A percentile compares a stretch with the other conserved stretches of the same genome.
Evolutionary conservation across 2,888 invertebrate species (phyloP).

Genomic region (Iselma pallidipennis): DNA sequence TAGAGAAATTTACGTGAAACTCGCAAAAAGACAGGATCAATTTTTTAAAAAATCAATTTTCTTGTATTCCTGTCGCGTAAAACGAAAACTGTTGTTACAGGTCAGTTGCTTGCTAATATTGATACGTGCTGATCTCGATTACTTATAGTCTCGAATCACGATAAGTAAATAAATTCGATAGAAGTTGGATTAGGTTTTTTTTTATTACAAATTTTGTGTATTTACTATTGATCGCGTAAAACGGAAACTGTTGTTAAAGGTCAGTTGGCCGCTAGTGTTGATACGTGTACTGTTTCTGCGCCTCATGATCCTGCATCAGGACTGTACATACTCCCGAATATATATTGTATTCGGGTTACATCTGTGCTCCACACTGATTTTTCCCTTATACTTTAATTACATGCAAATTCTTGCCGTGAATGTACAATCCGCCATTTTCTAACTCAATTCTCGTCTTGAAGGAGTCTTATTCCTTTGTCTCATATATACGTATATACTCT

Average conservation of each 20-base stretch:
- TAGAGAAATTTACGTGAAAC: not conserved
- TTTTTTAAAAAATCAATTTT: no score
- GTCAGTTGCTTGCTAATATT: slow-evolving; percentile 11
- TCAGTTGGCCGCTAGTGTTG: slow-evolving; percentile 10
- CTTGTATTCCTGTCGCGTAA: not conserved
- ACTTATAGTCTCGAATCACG: no score
- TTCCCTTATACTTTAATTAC: slow-evolving; percentile 57
- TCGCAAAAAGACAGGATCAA: no score
- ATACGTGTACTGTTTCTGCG: slow-evolving; percentile 11
- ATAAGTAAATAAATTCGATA: no score
- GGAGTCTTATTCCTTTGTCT: slow-evolving; percentile 57
- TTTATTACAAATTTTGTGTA: no score
- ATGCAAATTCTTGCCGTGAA: slow-evolving; percentile 57
- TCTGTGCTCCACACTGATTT: slow-evolving; percentile 53
- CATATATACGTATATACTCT: slow-evolving; percentile 53
- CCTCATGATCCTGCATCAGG: slow-evolving; percentile 33
- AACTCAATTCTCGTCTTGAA: slow-evolving; percentile 53
- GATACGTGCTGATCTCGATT: no score
- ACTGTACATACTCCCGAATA: not conserved
- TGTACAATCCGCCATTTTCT: slow-evolving; percentile 58
- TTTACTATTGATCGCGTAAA: no score
- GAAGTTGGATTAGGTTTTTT: no score
- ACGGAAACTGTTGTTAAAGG: not conserved
- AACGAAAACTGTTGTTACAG: not conserved
- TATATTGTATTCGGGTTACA: slow-evolving; percentile 35